Evolutionary conservation across 1,140 invertebrate species (phyloP), one percentile per base, ranked within the genome.

Genomic region (Pomacea maculata): DNA sequence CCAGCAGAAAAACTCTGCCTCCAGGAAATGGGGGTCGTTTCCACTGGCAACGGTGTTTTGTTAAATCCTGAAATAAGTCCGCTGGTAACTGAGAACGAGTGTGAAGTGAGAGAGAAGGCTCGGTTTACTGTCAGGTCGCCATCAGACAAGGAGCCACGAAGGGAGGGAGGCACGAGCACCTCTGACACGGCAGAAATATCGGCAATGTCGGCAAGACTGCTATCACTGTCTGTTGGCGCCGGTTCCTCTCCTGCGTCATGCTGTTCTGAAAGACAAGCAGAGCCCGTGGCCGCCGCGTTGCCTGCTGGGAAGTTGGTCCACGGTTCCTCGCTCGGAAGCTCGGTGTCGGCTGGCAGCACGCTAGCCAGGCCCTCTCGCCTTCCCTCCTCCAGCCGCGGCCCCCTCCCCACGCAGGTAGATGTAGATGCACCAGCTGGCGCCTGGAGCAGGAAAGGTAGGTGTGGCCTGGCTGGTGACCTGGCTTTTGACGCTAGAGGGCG

Each of bases 261-360:
- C 77, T 78, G 77, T 17, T 78, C 65, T 52, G 77, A 78, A n/a
- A 78, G 77, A 71, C 77, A 54, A 9, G 67, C 65, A 34, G 77
- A 25, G 19, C 54, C 77, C 34, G 77, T 70, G 67, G 67, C 14
- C 63, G 77, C 21, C 15, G 77, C n/a, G 7, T 65, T 45, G 65
- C 52, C 45, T 71, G 19, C 75, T 17, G 77, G 77, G 52, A 78
- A 78, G 67, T 54, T 65, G 52, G 77, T 78, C 77, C 77, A 78
- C 65, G 77, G 65, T 25, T 78, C 77, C 25, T 78, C 77, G 12
- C 34, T 54, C 19, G 77, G 65, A 70, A 70, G 67, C 21, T n/a
- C 67, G 1, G 67, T 70, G 11, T 70, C 67, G 21, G 67, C 67
- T n/a, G 77, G 77, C 45, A 78, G 67, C 65, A 78, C 77, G 77